Base-by-base conservation (phyloP, 2,113 vertebrate species). In the Channa argus region DNA sequence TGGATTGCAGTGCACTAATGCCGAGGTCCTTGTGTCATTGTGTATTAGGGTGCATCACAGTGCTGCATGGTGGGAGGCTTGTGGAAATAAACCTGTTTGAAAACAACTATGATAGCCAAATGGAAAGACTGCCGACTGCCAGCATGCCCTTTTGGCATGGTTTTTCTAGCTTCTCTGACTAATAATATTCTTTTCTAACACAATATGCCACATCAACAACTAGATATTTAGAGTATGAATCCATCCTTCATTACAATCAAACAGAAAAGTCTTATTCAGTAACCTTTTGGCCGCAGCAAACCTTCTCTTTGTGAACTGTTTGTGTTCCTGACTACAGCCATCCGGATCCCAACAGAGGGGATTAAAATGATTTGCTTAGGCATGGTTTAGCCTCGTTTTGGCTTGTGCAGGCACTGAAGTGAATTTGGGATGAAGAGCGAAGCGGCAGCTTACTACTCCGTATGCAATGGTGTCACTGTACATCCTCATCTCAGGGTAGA, bases 401-500 rank as follows among this genome's bases (percentile, higher is more conserved):
- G 36, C 65, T 72, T 77, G 62, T 77, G 33, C 59, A 46, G 69
- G 64, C 49, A 70, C 45, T 41, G 45, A 55, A 76, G 33, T 75
- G 36, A 64, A 84, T 68, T 49, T 41, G 55, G 41, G 63, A 84
- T 54, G 74, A 74, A 62, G 46, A 63, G 37, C n/a, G 49, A 71
- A 39, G 33, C 4, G 6, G 8, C 2, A 43, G 60, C 97, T 97
- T 95, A 99, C 97, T 92, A 96, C 94, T 47, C 98, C 98, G 0
- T 99, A 99, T 79, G 97, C 97, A 0, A 97, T 82, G 37, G 95
- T 99, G 80, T 99, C 97, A 0, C 96, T 95, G 80, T 99, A 99
- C 96, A 97, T 97, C 85, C 97, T 96, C 98, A 99, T 99, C 89
- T 99, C 97, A 0, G 98, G 96, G 84, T 99, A 99, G 80, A 99